These are phyloP conservation scores for Gymnothorax javanicus DNA, from an alignment of 2,797 vertebrate genomes.

Conservation along the genomic window DNA sequence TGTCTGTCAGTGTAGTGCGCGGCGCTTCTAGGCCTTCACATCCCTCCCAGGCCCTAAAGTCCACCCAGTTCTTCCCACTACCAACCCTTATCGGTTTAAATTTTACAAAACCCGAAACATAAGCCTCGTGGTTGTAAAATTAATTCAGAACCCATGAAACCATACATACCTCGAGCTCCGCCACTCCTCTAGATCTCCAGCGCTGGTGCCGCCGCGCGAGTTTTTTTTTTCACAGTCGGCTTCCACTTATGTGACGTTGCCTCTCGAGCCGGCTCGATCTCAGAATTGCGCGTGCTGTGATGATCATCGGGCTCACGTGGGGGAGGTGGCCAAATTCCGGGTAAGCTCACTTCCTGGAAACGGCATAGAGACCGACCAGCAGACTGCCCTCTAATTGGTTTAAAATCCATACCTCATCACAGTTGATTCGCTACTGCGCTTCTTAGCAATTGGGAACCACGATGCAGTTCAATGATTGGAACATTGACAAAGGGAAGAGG, in stretches of 20 bases:
- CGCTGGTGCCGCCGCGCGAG: conserved; percentile 54
- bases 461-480: conserved; percentile 53
- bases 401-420: conserved; percentile 49
- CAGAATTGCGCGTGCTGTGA: conserved; percentile 73
- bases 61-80: conserved; percentile 57
- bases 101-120: background rate
- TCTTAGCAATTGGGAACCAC: too few species aligned
- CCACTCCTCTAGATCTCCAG: conserved; percentile 67
- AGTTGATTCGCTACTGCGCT: background rate
- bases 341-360: conserved; percentile 76
- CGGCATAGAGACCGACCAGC: conserved; percentile 67
- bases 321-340: conserved; percentile 63
- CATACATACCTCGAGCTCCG: conserved; percentile 75
- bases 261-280: conserved; percentile 69
- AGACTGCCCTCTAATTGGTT: conserved; percentile 2
- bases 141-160: conserved; percentile 6
- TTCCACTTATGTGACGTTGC: conserved; percentile 68
- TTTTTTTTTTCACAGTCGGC: conserved; percentile 52
- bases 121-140: background rate
- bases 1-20: conserved; percentile 59
- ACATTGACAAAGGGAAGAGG: conserved; percentile 59
- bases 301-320: conserved; percentile 68
- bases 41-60: conserved; percentile 68
- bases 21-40: conserved; percentile 62
- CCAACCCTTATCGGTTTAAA: background rate